Conservation (phyloP, 2,888 invertebrate species). For the Aleiodes leptofemur region DNA sequence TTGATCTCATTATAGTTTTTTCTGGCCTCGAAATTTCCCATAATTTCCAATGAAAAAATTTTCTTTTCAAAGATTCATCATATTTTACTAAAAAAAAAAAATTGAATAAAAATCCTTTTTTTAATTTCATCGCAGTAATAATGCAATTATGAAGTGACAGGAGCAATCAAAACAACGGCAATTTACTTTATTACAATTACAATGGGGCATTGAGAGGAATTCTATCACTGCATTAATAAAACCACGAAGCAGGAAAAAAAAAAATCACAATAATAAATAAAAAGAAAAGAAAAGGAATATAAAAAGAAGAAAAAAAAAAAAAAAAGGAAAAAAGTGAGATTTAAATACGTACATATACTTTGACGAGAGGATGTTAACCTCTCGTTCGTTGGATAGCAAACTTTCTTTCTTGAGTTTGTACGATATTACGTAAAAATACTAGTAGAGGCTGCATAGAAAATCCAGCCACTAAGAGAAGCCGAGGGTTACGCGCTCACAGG, state of each 20-base stretch:
- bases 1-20: too few relatives aligned
- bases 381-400: constrained; percentile 65
- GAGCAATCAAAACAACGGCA: neutral
- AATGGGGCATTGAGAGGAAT: constrained; percentile 8
- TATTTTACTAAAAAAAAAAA: too few relatives aligned
- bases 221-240: constrained; percentile 9
- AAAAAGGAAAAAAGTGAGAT: constrained; percentile 28
- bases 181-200: neutral
- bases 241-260: constrained; percentile 14
- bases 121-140: too few relatives aligned
- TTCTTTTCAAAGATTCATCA: neutral
- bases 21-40: neutral
- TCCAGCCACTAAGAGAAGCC: constrained; percentile 60
- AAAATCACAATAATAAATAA: neutral
- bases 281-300: neutral
- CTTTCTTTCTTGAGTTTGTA: constrained; percentile 71
- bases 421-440: constrained; percentile 71
- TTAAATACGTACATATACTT: constrained; percentile 35
- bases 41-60: neutral
- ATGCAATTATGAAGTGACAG: neutral
- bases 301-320: too few relatives aligned
- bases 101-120: too few relatives aligned
- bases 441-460: constrained; percentile 67
- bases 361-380: constrained; percentile 72
- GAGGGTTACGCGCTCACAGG: constrained; percentile 74